Evolutionary conservation across 2,888 invertebrate species (phyloP), one percentile per base, ranked within the genome.

Genomic region (Chouioia cunea): DNA sequence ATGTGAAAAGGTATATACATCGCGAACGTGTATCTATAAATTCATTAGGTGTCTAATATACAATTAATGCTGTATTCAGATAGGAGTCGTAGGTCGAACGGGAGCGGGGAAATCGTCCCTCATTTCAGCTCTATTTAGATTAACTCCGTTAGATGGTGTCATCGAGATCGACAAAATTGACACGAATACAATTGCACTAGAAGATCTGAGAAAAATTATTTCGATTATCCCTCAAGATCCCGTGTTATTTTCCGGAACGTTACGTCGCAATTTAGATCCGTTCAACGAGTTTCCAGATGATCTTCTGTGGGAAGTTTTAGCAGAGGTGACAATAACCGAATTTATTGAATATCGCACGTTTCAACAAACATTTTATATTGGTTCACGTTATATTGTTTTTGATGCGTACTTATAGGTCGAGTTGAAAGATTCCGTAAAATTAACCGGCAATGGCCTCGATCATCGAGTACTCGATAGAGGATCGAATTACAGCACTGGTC

Each of bases 401-500:
- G 36, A 36, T 6, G 10, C n/a, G n/a, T n/a, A n/a, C n/a, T n/a
- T 27, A 27, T 74, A 92, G 91, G 93, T 94, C 16, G 93, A 94
- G 78, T 82, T 95, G 44, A 93, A 93, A 80, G 89, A 90, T 65
- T 89, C 90, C 0, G 88, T 93, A 0, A 86, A 89, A 10, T 88
- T 90, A 6, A 77, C 85, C 65, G 86, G 88, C 0, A 88, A 88
- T 68, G 88, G 89, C 43, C 83, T 95, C 43, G 91, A 93, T 77
- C 90, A 90, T 76, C 89, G 90, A 81, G 93, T 92, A 72, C 91
- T 89, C 62, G 94, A 93, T 86, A 92, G 93, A 10, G 94, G 94
- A 0, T 88, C 90, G 0, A 94, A 94, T 85, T 94, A 95, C 84
- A 96, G 96, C 67, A 93, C 96, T 4, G 97, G 97, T 0, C 97